A percentile compares a stretch with the other conserved stretches of the same genome.
phyloP scores from a whole-genome alignment of 2,113 vertebrate species.

The Heteronetta atricapilla region DNA sequence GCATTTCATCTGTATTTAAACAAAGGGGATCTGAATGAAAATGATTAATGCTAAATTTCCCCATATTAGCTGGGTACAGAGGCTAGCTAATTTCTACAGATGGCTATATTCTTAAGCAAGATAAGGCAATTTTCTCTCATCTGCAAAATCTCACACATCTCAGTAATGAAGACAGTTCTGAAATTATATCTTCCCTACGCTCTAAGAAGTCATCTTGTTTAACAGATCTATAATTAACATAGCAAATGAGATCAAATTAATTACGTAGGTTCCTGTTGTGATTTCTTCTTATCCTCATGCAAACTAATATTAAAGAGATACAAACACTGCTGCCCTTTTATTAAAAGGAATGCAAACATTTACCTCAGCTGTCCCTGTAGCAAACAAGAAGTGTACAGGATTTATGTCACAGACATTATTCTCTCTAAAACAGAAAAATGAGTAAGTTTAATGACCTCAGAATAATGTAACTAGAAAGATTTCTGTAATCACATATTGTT shows the following conservation, averaged over 20 bases:
- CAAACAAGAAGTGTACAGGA: constrained; percentile 89
- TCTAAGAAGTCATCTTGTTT: not conserved
- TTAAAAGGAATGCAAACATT: constrained; percentile 20
- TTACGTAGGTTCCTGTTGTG: not conserved
- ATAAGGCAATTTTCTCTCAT: not conserved
- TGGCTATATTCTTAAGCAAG: not conserved
- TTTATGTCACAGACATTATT: constrained; percentile 96
- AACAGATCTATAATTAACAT: not conserved
- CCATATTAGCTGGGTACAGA: not conserved
- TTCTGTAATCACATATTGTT: not conserved
- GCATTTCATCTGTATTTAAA: not conserved
- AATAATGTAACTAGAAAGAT: not conserved
- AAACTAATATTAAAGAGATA: not conserved
- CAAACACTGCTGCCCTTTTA: not conserved
- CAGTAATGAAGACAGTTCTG: not conserved
- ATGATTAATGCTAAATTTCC: not conserved
- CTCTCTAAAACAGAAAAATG: constrained; percentile 77
- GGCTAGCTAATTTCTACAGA: not conserved
- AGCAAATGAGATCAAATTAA: not conserved
- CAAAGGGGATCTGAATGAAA: not conserved
- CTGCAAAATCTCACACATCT: not conserved
- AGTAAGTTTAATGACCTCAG: not conserved
- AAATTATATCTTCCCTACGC: not conserved
- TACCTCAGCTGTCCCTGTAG: constrained; percentile 91
- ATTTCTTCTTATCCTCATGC: not conserved